Evolutionary conservation across 2,113 vertebrate species (phyloP), one percentile per base, ranked within the genome.

Genomic region (Zapus hudsonius): DNA sequence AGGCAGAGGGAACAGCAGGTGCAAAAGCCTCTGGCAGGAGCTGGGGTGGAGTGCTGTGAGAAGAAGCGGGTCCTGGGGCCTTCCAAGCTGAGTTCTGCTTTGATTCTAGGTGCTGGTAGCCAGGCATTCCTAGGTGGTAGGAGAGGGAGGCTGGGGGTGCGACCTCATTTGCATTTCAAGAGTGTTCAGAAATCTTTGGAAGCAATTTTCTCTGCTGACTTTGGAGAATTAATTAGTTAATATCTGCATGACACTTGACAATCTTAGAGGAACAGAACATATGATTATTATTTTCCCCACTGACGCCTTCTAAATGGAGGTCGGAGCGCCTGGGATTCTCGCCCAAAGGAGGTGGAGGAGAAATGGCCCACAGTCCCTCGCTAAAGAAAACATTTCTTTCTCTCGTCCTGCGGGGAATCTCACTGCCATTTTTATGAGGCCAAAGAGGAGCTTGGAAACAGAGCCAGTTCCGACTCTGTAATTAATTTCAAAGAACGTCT

Each of bases 221-320:
- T 84, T 33, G 82, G 66, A 92, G 94, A 92, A 95, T 95, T 97
- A 95, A 96, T 96, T 97, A 95, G 81, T 94, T 94, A 90, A 95
- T 95, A 95, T 91, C 91, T 89, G 88, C 25, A 69, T 20, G 66
- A 80, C 92, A 92, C 85, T 94, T 10, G 33, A 69, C 80, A 86
- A 64, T 94, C 89, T 94, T 95, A 84, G 84, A 94, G 89, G 95
- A 89, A 47, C 63, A 74, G 72, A 78, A 92, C 85, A 29, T 63
- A 70, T 38, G 55, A 67, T 69, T 85, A 92, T 95, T 92, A 89
- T 92, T 89, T 91, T 83, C 87, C 89, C 89, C n/a, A 36, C 22
- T 25, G 95, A 94, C 85, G 78, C 33, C 92, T 76, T 92, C 75
- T 84, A 92, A 94, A 95, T 72, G 84, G 81, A 95, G 93, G 73